Evolutionary conservation across 2,113 vertebrate species (phyloP).

Genomic region (Dinomys branickii): DNA sequence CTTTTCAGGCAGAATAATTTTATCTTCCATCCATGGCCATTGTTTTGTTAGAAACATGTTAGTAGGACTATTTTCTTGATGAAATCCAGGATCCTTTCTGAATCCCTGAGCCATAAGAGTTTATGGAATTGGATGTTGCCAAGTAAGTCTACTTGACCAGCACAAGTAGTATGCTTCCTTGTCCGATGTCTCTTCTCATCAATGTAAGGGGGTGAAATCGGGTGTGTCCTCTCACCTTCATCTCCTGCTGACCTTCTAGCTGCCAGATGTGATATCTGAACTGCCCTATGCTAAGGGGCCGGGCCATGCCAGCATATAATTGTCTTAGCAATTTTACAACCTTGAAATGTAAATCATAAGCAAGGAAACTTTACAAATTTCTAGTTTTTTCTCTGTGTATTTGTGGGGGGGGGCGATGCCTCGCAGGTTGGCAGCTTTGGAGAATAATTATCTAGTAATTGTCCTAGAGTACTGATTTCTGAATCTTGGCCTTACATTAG

Average conservation of each 20-base stretch:
- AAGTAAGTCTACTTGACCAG: neutral
- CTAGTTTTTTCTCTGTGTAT: neutral
- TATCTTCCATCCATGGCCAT: neutral
- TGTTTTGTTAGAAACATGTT: neutral
- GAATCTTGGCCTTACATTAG: neutral
- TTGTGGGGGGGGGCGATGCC: neutral
- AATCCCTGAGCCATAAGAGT: neutral
- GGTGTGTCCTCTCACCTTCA: neutral
- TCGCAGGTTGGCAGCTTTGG: conserved; percentile 21
- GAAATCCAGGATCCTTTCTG: neutral
- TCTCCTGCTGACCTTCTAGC: neutral
- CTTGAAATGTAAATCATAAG: conserved; percentile 7
- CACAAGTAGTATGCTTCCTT: neutral
- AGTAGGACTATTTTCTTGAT: conserved; percentile 21
- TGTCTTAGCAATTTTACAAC: neutral
- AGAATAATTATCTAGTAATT: conserved; percentile 26
- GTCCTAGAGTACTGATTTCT: neutral
- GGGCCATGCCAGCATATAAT: neutral
- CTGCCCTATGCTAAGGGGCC: neutral
- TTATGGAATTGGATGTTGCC: conserved; percentile 6
- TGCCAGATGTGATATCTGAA: neutral
- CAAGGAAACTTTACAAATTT: conserved; percentile 10
- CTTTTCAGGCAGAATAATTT: neutral
- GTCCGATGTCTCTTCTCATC: neutral
- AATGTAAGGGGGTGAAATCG: neutral